Conservation (phyloP, 2,888 invertebrate species). For the Leptopterna dolabrata region DNA sequence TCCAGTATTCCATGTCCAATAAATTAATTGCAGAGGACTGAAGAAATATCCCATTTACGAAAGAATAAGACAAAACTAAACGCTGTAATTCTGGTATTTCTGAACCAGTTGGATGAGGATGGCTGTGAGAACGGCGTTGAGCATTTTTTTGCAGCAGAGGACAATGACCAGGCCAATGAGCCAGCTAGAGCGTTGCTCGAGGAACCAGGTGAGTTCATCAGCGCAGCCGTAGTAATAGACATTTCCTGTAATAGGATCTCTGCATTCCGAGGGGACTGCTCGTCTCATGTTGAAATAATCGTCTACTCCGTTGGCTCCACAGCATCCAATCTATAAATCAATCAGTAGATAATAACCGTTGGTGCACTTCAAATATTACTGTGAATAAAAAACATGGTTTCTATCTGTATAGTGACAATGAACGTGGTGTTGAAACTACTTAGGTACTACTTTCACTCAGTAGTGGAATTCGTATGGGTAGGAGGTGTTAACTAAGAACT, state of each 20-base stretch:
- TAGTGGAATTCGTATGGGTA: no score
- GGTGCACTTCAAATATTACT: not conserved
- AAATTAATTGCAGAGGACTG: no score
- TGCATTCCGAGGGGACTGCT: constrained; percentile 84
- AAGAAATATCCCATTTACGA: no score
- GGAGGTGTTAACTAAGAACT: no score
- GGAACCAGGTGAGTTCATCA: constrained; percentile 88
- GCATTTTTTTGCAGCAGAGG: constrained; percentile 79
- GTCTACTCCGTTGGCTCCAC: constrained; percentile 87
- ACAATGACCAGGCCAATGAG: constrained; percentile 82
- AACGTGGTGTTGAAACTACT: no score
- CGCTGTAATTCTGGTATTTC: constrained; percentile 52
- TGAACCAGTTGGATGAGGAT: constrained; percentile 78
- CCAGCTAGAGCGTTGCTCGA: constrained; percentile 87
- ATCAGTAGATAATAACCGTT: not conserved
- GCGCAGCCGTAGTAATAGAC: constrained; percentile 90
- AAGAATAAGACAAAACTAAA: not conserved
- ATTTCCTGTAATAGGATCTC: constrained; percentile 89
- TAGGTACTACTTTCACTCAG: no score
- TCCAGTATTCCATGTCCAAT: no score
- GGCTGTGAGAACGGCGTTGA: constrained; percentile 78
- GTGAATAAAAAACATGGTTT: not conserved
- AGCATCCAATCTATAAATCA: constrained; percentile 82
- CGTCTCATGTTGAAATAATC: constrained; percentile 83
- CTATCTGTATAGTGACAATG: no score